Evolutionary conservation across 2,888 invertebrate species (phyloP).

Genomic region (Stenotaenia linearis): DNA sequence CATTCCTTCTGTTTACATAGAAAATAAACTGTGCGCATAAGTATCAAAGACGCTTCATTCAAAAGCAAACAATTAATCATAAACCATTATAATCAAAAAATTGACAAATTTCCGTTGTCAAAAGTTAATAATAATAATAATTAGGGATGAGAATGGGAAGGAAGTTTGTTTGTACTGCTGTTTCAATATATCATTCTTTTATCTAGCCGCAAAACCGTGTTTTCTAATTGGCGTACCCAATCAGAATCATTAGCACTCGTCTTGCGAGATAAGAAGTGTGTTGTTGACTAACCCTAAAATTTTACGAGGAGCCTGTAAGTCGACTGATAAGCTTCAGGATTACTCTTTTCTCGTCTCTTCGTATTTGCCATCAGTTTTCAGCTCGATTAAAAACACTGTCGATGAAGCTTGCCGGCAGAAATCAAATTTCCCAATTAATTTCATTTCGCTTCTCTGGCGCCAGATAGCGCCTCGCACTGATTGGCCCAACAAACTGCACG

Average conservation of each 20-base stretch:
- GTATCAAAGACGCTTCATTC: too few relatives aligned
- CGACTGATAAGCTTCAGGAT: conserved; percentile 21
- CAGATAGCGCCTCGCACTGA: conserved; percentile 1
- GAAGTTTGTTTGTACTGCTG: background rate
- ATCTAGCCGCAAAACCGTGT: conserved; percentile 21
- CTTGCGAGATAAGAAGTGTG: conserved; percentile 13
- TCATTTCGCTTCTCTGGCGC: background rate
- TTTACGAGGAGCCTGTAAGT: conserved; percentile 26
- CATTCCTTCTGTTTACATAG: background rate
- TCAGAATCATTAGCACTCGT: conserved; percentile 26
- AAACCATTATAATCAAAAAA: background rate
- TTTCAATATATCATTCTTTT: conserved; percentile 24
- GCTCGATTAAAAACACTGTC: conserved; percentile 23
- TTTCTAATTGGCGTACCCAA: conserved; percentile 26
- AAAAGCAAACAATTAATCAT: too few relatives aligned
- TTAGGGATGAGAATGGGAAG: background rate
- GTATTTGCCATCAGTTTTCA: conserved; percentile 24
- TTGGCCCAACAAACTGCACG: background rate
- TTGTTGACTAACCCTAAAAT: conserved; percentile 26
- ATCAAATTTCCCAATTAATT: conserved; percentile 24
- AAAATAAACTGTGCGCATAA: background rate
- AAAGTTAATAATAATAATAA: background rate
- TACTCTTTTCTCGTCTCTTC: conserved; percentile 5
- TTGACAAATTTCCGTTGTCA: background rate
- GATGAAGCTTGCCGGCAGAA: conserved; percentile 17